Base-by-base conservation (phyloP, 2,888 invertebrate genomes). In the Dolichopus griseipennis region DNA sequence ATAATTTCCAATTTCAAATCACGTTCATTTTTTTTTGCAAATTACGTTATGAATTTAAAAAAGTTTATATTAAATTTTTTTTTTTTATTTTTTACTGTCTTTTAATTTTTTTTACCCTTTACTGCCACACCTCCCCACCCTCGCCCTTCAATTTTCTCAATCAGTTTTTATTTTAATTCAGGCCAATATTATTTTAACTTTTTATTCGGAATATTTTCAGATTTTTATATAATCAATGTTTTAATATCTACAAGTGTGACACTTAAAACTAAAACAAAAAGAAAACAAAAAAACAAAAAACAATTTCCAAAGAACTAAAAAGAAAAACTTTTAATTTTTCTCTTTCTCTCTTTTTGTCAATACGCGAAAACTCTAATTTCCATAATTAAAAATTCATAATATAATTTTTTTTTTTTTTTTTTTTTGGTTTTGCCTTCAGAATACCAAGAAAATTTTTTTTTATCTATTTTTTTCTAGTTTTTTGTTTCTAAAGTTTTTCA, bases 361-460 rank as follows among this genome's bases (percentile, higher is more conserved):
- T 27, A 27, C 27, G 27, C 52, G 52, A 52, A 27, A 52, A 52
- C 52, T 52, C 27, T 52, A 52, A 52, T 52, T 52, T 52, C n/a
- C 52, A 52, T 52, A 52, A 52, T 52, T 52, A 52, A 52, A 52
- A 52, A 52, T 52, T 52, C 52, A 52, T 52, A 52, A 52, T 52
- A 52, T 52, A 52, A 52, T 52, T 52, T 52, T 52, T 27, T 27
- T 27, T 27, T 27, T 4, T 27, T 5, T 5, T 27, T 27, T 27
- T 27, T 27, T 4, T 27, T 5, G 3, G 2, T 27, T 27, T 27
- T 27, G 27, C 2, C 27, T 27, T 5, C 18, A 12, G 3, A 15
- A 52, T 52, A 52, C n/a, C 18, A 18, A 6, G 52, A 52, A 18
- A 1, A 37, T 37, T 27, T 37, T 37, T 9, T 37, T 8, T 37